phyloP scores from a whole-genome alignment of 2,797 vertebrate species.

The Ctenosaura bakeri region DNA sequence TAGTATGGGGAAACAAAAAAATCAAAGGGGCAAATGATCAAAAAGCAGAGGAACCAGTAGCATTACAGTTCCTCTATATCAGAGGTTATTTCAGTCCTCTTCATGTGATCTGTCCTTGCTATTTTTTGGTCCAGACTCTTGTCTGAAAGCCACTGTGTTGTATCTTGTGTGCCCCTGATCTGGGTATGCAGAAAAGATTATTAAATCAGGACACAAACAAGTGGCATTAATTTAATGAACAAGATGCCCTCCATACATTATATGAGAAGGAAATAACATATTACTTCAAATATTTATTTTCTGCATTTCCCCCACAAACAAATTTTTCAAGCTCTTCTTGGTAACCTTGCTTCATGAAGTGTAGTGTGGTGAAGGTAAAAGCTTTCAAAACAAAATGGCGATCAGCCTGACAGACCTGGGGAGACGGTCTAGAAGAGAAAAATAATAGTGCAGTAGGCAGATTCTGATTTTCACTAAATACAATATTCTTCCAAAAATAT shows the following conservation, averaged over 20 bases:
- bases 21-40: background rate
- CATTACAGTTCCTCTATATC: background rate
- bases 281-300: conserved; percentile 47
- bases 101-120: background rate
- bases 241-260: fast-evolving
- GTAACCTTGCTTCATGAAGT: background rate
- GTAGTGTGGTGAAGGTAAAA: conserved; percentile 5
- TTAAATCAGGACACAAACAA: background rate
- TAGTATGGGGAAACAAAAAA: background rate
- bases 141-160: background rate
- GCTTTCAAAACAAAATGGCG: background rate
- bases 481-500: conserved; percentile 38
- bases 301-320: background rate
- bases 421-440: background rate
- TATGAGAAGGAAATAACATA: background rate
- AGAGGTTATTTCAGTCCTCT: background rate
- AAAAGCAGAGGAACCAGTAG: background rate
- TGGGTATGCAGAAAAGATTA: background rate
- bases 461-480: background rate
- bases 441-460: background rate
- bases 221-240: conserved; percentile 49
- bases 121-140: background rate
- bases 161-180: background rate
- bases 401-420: background rate
- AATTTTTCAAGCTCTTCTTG: conserved; percentile 21